phyloP scores from a whole-genome alignment of 2,888 invertebrate species.

The Polietes domitor region DNA sequence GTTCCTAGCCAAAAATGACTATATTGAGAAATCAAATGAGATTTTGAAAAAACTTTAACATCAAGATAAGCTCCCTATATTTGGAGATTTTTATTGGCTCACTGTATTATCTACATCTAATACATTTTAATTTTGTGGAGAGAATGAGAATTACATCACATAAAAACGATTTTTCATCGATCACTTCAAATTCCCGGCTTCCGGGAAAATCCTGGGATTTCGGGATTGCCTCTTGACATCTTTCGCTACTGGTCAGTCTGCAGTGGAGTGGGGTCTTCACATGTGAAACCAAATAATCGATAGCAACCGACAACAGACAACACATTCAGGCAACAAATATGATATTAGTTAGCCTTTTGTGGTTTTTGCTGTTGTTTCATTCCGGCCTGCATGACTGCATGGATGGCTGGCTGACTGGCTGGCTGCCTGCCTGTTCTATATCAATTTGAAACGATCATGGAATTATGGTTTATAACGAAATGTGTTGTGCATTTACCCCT shows the following conservation, averaged over 20 bases:
- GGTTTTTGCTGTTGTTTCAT: not conserved
- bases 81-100: too few relatives aligned
- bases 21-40: too few relatives aligned
- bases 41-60: too few relatives aligned
- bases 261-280: conserved; percentile 20
- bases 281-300: not conserved
- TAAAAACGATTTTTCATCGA: too few relatives aligned
- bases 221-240: not conserved
- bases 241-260: not conserved
- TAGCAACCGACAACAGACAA: not conserved
- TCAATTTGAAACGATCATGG: conserved; percentile 60
- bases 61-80: too few relatives aligned
- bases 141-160: too few relatives aligned
- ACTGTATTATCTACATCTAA: too few relatives aligned
- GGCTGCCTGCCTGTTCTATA: conserved; percentile 17
- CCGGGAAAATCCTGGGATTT: too few relatives aligned
- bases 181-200: too few relatives aligned
- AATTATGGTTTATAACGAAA: conserved; percentile 41
- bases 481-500: not conserved
- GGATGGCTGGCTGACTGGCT: not conserved
- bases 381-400: not conserved
- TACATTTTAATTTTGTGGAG: too few relatives aligned
- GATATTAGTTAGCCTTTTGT: conserved; percentile 11
- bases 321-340: conserved; percentile 32
- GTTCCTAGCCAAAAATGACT: too few relatives aligned